A percentile compares a stretch with the other conserved stretches of the same genome.
phyloP scores from a whole-genome alignment of 2,797 vertebrate genomes.

The Carcharodon carcharias region DNA sequence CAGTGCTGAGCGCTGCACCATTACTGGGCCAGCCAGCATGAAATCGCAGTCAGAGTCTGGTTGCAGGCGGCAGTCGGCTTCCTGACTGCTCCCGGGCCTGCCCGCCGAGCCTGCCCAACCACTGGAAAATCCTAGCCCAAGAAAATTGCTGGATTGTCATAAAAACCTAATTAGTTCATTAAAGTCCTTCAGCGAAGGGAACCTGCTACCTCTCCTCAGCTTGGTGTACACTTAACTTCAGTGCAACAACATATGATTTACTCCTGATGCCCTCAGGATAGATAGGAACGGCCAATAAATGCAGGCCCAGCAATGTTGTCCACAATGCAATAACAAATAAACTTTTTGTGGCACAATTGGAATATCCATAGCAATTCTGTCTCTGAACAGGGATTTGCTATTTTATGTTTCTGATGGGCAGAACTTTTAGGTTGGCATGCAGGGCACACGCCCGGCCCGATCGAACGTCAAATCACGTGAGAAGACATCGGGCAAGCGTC shows the following conservation, averaged over 20 bases:
- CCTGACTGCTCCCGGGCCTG: too few species aligned
- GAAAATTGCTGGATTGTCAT: background rate
- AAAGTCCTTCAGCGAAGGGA: background rate
- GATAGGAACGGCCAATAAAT: background rate
- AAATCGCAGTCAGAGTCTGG: too few species aligned
- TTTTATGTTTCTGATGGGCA: background rate
- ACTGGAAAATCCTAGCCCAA: too few species aligned
- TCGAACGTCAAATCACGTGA: too few species aligned
- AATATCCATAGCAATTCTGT: background rate
- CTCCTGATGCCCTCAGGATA: background rate
- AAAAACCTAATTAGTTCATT: background rate
- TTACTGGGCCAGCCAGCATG: too few species aligned
- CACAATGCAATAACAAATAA: background rate
- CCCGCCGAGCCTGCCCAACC: too few species aligned
- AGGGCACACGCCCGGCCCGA: too few species aligned
- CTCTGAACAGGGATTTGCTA: background rate
- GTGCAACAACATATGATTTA: background rate
- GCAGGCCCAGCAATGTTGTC: background rate
- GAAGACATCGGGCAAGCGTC: too few species aligned
- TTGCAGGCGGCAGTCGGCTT: too few species aligned
- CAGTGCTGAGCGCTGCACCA: too few species aligned
- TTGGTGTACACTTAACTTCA: background rate
- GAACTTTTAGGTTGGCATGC: too few species aligned
- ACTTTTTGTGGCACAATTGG: background rate
- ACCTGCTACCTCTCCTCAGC: background rate